phyloP scores from a whole-genome alignment of 1,140 invertebrate species.

The Cherax quadricarinatus region DNA sequence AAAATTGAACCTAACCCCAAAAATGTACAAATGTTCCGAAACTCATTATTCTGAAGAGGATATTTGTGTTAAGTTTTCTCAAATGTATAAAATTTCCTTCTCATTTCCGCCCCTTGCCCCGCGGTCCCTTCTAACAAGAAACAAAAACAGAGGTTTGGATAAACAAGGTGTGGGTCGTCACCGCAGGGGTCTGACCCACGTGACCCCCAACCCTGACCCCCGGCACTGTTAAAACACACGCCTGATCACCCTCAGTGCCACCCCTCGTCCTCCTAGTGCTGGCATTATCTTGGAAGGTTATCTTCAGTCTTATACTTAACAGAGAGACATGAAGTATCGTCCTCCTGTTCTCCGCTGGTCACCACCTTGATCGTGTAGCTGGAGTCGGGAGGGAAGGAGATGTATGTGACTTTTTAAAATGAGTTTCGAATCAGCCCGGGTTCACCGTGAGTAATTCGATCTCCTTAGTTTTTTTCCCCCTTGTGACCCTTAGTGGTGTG shows the following conservation, averaged over 20 bases:
- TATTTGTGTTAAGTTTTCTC: too few species aligned
- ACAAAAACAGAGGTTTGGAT: neutral
- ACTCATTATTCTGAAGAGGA: too few species aligned
- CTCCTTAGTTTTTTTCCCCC: neutral
- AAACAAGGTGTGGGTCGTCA: neutral
- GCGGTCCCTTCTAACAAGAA: neutral
- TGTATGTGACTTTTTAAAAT: too few species aligned
- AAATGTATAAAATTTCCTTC: neutral
- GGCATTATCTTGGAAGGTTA: too few species aligned
- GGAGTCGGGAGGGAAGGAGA: too few species aligned
- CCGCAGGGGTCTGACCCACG: neutral
- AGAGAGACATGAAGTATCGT: too few species aligned
- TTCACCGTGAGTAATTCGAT: neutral
- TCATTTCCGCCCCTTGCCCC: neutral
- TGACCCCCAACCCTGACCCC: neutral
- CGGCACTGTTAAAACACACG: conserved; percentile 6
- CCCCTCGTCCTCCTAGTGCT: neutral
- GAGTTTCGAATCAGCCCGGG: neutral
- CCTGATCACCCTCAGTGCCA: neutral
- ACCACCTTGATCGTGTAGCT: too few species aligned
- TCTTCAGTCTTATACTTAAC: too few species aligned
- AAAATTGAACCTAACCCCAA: too few species aligned
- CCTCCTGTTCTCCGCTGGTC: too few species aligned
- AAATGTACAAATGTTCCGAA: too few species aligned
- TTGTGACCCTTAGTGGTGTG: neutral